Percentiles rank a stretch among this genome's conserved stretches.
These are phyloP conservation scores for Hippocampus mohnikei DNA, from an alignment of 2,113 vertebrate species.

Conservation along the genomic window DNA sequence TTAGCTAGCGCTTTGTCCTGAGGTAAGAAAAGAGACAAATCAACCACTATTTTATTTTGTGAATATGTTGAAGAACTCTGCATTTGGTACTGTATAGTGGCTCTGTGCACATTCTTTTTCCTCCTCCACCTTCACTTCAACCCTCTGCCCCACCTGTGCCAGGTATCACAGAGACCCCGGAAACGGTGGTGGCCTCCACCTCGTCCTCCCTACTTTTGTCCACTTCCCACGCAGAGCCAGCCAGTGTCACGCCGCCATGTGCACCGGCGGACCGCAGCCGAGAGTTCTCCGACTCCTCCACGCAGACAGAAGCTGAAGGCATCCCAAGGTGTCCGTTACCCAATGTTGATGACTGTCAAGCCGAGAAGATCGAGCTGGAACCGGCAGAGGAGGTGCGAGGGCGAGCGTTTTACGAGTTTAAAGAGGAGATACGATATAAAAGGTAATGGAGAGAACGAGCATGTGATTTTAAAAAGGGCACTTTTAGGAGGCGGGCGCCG, in stretches of 20 bases:
- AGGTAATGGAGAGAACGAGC: slow-evolving; percentile 64
- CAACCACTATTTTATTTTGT: no score
- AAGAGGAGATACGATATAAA: slow-evolving; percentile 87
- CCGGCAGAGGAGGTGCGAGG: slow-evolving; percentile 61
- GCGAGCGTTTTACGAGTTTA: slow-evolving; percentile 86
- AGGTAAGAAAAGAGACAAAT: no score
- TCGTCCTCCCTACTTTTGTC: neutral
- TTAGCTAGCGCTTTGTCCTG: no score
- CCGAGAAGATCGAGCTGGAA: neutral
- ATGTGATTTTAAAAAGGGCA: neutral
- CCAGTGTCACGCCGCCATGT: neutral
- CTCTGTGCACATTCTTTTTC: neutral
- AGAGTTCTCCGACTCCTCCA: slow-evolving; percentile 28
- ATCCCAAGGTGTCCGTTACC: neutral
- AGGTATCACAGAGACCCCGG: neutral
- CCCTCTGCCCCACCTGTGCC: neutral
- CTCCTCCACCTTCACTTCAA: neutral
- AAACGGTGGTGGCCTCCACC: neutral
- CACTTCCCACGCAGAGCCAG: neutral
- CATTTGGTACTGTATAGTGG: no score
- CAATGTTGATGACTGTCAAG: neutral
- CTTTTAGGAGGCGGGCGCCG: no score
- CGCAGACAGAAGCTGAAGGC: slow-evolving; percentile 37
- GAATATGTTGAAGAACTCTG: no score
- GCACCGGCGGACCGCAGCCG: neutral